Percentiles rank a stretch among this genome's conserved stretches.
Evolutionary conservation across 2,113 vertebrate species (phyloP).

Genomic region (Apaloderma vittatum): DNA sequence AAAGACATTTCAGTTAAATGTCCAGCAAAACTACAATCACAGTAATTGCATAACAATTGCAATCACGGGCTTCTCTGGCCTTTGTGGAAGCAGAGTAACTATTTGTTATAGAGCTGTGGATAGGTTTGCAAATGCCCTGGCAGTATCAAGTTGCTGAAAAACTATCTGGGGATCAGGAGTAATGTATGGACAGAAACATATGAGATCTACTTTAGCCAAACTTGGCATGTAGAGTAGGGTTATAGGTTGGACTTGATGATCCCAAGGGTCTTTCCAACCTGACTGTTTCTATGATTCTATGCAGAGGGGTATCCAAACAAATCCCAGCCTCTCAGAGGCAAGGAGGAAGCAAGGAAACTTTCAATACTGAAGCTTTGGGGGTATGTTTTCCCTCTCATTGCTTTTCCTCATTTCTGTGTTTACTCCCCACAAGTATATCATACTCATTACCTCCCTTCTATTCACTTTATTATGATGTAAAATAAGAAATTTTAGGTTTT

Average conservation of each 20-base stretch:
- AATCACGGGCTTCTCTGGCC: conserved; percentile 49
- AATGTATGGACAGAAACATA: background rate
- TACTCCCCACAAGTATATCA: background rate
- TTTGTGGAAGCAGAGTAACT: conserved; percentile 10
- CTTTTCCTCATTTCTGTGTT: background rate
- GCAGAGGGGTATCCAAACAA: background rate
- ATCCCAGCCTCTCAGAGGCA: background rate
- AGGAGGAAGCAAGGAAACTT: background rate
- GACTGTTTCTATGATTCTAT: no score
- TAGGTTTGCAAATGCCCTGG: conserved; percentile 2
- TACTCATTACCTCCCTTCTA: background rate
- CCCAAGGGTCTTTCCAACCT: no score
- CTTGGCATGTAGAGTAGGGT: background rate
- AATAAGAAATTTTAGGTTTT: background rate
- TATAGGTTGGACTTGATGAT: no score
- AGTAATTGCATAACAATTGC: conserved; percentile 51
- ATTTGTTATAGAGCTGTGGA: background rate
- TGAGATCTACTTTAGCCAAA: background rate
- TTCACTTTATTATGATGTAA: background rate
- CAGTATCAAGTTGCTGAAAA: background rate
- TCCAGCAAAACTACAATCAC: conserved; percentile 57
- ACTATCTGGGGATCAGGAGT: background rate
- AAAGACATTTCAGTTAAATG: conserved; percentile 25
- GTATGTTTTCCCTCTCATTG: background rate
- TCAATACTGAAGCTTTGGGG: background rate